Evolutionary conservation across 1,140 invertebrate species (phyloP).

Genomic region (Conus betulinus): DNA sequence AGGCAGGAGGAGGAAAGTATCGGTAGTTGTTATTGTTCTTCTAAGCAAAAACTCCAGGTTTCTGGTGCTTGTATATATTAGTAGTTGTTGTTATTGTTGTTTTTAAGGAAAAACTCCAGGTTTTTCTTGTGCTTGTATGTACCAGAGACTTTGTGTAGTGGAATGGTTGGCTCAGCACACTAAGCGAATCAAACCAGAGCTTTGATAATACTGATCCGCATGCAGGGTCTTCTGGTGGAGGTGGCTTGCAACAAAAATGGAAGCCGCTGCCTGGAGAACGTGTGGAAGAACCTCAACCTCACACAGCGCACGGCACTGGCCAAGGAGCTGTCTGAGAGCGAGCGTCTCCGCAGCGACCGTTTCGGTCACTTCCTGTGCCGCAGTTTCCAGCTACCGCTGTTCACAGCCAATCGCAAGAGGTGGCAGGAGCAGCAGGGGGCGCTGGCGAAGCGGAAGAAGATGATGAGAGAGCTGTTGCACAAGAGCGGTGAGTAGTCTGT

Average conservation of each 20-base stretch:
- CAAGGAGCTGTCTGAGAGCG: constrained; percentile 83
- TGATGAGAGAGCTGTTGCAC: constrained; percentile 77
- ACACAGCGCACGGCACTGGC: constrained; percentile 83
- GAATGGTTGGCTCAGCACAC: too few species aligned
- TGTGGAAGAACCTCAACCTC: constrained; percentile 77
- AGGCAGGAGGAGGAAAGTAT: too few species aligned
- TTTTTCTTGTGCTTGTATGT: too few species aligned
- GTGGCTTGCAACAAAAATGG: constrained; percentile 86
- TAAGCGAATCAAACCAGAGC: too few species aligned
- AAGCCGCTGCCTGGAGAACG: constrained; percentile 86
- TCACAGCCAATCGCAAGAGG: constrained; percentile 81
- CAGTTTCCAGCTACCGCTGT: constrained; percentile 84
- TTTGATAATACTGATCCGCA: too few species aligned
- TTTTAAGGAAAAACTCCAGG: too few species aligned
- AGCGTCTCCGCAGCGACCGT: constrained; percentile 81
- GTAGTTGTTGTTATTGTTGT: too few species aligned
- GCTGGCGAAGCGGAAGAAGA: constrained; percentile 77
- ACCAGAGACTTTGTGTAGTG: too few species aligned
- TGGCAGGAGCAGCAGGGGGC: constrained; percentile 82
- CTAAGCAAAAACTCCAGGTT: too few species aligned
- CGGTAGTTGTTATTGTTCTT: too few species aligned
- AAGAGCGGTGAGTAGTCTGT: constrained; percentile 33
- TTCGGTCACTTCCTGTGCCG: constrained; percentile 82
- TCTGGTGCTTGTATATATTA: too few species aligned
- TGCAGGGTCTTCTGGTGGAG: constrained; percentile 75